phyloP scores from a whole-genome alignment of 2,797 vertebrate species.

The Helostoma temminkii region DNA sequence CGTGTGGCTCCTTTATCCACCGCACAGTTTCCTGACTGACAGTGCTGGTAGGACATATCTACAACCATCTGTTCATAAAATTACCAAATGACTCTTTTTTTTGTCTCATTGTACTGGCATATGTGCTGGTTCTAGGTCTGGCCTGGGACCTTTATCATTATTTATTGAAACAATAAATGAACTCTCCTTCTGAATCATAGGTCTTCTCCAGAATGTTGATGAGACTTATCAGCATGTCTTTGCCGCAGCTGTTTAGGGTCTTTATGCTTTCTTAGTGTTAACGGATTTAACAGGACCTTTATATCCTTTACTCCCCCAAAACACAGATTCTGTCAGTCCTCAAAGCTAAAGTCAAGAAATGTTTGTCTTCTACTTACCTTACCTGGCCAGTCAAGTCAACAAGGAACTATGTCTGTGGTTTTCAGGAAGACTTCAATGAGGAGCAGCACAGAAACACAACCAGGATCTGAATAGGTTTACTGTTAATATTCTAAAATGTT shows the following conservation, averaged over 20 bases:
- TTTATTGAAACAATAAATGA: slow-evolving; percentile 10
- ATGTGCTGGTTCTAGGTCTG: neutral
- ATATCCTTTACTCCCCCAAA: slow-evolving; percentile 49
- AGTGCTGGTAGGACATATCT: slow-evolving; percentile 70
- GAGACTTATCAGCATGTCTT: slow-evolving; percentile 57
- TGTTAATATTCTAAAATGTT: neutral
- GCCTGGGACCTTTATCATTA: neutral
- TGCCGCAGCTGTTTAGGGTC: slow-evolving; percentile 75
- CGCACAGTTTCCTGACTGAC: slow-evolving; percentile 57
- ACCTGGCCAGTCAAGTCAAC: slow-evolving; percentile 44
- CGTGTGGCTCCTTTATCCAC: slow-evolving; percentile 79
- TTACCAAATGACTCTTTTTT: neutral
- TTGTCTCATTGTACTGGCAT: neutral
- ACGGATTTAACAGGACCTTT: slow-evolving; percentile 63
- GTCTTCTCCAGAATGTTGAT: slow-evolving; percentile 26
- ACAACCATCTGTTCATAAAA: slow-evolving; percentile 26
- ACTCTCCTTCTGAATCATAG: slow-evolving; percentile 63
- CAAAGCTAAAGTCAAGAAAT: slow-evolving; percentile 40
- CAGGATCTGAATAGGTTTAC: slow-evolving; percentile 38
- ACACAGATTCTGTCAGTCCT: slow-evolving; percentile 50
- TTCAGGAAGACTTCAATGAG: slow-evolving; percentile 72
- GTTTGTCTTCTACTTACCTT: slow-evolving; percentile 52
- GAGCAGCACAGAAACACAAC: slow-evolving; percentile 15
- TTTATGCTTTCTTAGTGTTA: slow-evolving; percentile 62
- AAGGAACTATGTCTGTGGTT: slow-evolving; percentile 85